Conservation (phyloP, 2,113 vertebrate genomes). For the Sceloporus undulatus region DNA sequence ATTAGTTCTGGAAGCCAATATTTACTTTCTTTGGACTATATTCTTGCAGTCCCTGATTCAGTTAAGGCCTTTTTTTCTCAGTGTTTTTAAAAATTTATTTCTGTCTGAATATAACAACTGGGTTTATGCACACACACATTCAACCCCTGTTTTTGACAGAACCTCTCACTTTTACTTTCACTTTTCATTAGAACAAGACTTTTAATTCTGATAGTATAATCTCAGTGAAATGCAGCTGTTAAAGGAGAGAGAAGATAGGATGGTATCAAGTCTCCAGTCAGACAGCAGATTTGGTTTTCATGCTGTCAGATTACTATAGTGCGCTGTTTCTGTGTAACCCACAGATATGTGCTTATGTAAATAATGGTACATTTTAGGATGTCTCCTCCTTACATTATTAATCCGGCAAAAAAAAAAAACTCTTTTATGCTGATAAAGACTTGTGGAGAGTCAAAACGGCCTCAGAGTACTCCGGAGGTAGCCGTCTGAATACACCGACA, state of each 20-base stretch:
- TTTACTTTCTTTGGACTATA: not conserved
- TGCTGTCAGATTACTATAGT: not conserved
- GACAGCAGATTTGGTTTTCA: too few species aligned
- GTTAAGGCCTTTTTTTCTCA: not conserved
- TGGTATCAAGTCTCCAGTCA: not conserved
- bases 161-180: not conserved
- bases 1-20: constrained; percentile 26
- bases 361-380: not conserved
- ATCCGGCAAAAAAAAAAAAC: too few species aligned
- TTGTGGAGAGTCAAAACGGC: too few species aligned
- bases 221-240: not conserved
- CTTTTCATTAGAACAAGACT: not conserved
- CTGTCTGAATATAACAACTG: not conserved
- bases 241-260: not conserved
- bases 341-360: not conserved
- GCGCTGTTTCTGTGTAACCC: not conserved
- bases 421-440: too few species aligned
- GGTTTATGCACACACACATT: not conserved
- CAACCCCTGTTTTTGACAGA: not conserved
- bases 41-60: not conserved
- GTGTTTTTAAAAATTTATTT: not conserved
- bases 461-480: too few species aligned
- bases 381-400: too few species aligned
- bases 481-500: too few species aligned
- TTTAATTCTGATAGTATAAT: not conserved